phyloP scores from a whole-genome alignment of 2,113 vertebrate species.

The Atractosteus spatula region DNA sequence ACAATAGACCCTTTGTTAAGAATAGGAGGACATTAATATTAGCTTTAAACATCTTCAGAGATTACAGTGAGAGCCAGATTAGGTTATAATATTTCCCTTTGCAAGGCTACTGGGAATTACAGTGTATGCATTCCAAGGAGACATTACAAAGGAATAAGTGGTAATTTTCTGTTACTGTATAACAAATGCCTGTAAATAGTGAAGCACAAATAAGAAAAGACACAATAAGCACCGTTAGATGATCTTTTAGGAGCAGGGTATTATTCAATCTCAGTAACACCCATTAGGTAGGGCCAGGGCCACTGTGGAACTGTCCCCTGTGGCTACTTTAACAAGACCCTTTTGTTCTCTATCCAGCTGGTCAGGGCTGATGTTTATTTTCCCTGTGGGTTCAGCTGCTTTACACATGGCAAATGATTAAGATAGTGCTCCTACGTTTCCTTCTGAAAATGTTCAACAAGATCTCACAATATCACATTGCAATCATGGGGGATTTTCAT shows the following conservation, averaged over 20 bases:
- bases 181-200: neutral
- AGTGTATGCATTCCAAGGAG: slow-evolving; percentile 3
- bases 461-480: neutral
- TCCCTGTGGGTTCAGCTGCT: slow-evolving; percentile 2
- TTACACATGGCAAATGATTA: slow-evolving; percentile 2
- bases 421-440: neutral
- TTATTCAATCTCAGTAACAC: slow-evolving; percentile 1
- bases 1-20: neutral
- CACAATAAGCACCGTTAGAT: neutral
- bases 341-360: slow-evolving; percentile 4
- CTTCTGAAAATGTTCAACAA: neutral
- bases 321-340: neutral
- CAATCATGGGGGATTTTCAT: neutral
- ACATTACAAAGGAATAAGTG: neutral
- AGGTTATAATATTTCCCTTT: neutral
- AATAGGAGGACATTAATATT: neutral
- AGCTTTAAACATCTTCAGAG: neutral
- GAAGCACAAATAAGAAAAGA: neutral
- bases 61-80: neutral
- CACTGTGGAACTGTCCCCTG: neutral
- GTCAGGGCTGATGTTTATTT: neutral
- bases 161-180: neutral
- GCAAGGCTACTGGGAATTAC: neutral
- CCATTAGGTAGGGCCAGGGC: neutral
- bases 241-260: neutral